Percentiles rank a stretch among this genome's conserved stretches.
These are phyloP conservation scores for Varanus komodoensis DNA, from an alignment of 2,113 vertebrate species.

Conservation along the genomic window DNA sequence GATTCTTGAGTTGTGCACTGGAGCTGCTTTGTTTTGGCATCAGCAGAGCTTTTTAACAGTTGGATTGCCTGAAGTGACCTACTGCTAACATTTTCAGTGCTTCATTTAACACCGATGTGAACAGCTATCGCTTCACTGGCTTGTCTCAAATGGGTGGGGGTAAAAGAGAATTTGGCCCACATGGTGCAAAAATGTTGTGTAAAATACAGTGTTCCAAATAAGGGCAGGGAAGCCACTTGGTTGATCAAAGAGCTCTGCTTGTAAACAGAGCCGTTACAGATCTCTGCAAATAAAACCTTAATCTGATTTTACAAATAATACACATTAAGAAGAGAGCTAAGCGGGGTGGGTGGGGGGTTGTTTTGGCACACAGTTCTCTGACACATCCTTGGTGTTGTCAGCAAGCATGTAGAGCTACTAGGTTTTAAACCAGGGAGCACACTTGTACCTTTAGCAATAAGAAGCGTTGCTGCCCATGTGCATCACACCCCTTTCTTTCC, in stretches of 20 bases:
- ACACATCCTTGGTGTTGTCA: background rate
- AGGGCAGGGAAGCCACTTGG: background rate
- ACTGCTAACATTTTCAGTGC: conserved; percentile 9
- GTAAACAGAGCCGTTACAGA: background rate
- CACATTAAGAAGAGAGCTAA: background rate
- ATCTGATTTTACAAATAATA: background rate
- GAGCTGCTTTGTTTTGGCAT: background rate
- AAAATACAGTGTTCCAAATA: background rate
- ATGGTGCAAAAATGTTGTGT: conserved; percentile 1
- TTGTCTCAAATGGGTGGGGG: background rate
- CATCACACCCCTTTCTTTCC: no score
- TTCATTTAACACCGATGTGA: conserved; percentile 9
- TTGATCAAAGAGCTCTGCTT: accelerated
- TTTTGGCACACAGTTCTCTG: background rate
- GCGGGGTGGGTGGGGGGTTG: no score
- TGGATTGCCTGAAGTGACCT: background rate
- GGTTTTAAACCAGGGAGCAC: background rate
- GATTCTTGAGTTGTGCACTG: background rate
- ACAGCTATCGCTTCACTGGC: background rate
- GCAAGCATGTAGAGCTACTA: background rate
- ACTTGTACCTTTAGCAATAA: background rate
- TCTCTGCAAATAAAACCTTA: background rate
- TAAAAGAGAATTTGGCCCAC: background rate
- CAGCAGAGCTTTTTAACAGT: conserved; percentile 4
- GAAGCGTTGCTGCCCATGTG: background rate